Evolutionary conservation across 2,797 vertebrate genomes (phyloP), one percentile per base, ranked within the genome.

Genomic region (Siniperca obscura): DNA sequence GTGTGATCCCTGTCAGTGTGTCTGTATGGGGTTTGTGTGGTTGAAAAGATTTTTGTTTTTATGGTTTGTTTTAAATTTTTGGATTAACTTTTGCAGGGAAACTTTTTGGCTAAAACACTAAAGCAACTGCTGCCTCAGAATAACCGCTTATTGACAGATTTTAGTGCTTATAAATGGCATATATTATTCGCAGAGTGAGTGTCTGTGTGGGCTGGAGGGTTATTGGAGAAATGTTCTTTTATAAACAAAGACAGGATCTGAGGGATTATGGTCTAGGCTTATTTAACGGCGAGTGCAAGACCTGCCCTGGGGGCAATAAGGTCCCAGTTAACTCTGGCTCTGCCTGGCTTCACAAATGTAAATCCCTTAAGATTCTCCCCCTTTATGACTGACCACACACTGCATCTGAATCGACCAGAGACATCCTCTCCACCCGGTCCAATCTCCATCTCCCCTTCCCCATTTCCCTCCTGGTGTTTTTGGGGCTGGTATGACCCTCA

Each of bases 221-320:
- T 93, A 76, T 93, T 90, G 88, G 87, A 92, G 86, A 91, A 94
- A 93, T 94, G 91, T 86, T 91, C 91, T 81, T 92, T 84, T 76
- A 82, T 87, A 94, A 95, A 95, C 93, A 95, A 92, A 91, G 90
- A 92, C 92, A 93, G 93, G 93, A 94, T 94, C 91, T 86, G 67
- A 82, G 89, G 92, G 93, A 94, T 95, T 95, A 95, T 75, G 89
- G 89, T 86, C 57, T 27, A 55, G 89, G 91, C 90, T 93, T 93
- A 92, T 91, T 93, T 91, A 91, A 93, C 64, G 83, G 86, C 81
- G 80, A 92, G 86, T 78, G 88, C 89, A 88, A 87, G 91, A 91
- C 84, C 88, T 86, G 85, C 87, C 92, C 86, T 36, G 2, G 91
- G 65, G 90, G 90, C 89, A 87, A 2, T 67, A 79, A 89, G 74